Base-by-base conservation (phyloP, 2,888 invertebrate genomes). In the Villa cingulata region DNA sequence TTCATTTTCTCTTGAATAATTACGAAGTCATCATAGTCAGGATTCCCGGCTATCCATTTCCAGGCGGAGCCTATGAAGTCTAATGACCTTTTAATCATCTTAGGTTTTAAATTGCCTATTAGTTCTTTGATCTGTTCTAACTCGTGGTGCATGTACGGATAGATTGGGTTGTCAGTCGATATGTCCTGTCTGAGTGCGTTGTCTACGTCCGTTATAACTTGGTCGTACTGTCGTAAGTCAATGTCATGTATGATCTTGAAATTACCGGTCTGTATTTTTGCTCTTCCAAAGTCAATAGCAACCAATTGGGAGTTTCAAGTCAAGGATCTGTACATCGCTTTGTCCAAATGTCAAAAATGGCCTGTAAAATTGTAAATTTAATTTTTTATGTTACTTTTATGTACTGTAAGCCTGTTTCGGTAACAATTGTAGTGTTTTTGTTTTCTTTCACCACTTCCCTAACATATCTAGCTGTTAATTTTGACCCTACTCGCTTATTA, bases 391-490 rank as follows among this genome's bases (percentile, higher is more conserved):
- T 15, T 16, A 27, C 41, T 41, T 41, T 41, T 41, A 10, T 41
- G 41, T 16, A 41, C 41, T 1, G 16, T 43, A 34, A 14, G 32
- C 37, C 36, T 37, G 43, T 18, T n/a, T 43, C 3, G 7, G 36
- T 43, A 15, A 43, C 16, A 7, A 43, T 17, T 16, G 41, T 43
- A 14, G 27, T 36, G 15, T 43, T 3, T 19, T 7, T 43, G 16
- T 43, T 43, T 46, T 50, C 51, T 37, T 48, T 48, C 3, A 54
- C 49, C n/a, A n/a, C n/a, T n/a, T n/a, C n/a, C n/a, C n/a, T n/a
- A n/a, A n/a, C n/a, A n/a, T n/a, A n/a, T n/a, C n/a, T n/a, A n/a
- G n/a, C n/a, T n/a, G n/a, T n/a, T n/a, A n/a, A n/a, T n/a, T n/a
- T n/a, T n/a, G n/a, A n/a, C n/a, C n/a, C n/a, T n/a, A n/a, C n/a